These are phyloP conservation scores for Silvanus unidentatus DNA, from an alignment of 2,888 invertebrate species.

Conservation along the genomic window DNA sequence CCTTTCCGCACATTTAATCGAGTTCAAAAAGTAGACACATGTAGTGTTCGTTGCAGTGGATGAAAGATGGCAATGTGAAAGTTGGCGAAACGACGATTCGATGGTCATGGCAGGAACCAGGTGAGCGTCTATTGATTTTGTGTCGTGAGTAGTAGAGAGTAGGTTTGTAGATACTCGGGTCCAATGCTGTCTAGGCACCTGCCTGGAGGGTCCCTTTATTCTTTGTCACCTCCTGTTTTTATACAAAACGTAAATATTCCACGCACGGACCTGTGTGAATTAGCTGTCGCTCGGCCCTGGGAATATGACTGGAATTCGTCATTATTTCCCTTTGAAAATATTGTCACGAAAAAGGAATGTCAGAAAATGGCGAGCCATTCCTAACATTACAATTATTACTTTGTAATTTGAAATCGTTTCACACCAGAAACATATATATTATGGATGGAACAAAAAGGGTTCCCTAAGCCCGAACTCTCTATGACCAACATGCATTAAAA, in stretches of 20 bases:
- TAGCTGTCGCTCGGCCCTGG: conserved; percentile 17
- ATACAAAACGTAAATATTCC: conserved; percentile 10
- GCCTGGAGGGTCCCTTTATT: background rate
- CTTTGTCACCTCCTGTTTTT: conserved; percentile 4
- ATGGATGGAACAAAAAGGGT: too few relatives aligned
- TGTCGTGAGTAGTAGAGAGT: conserved; percentile 12
- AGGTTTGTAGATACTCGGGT: conserved; percentile 16
- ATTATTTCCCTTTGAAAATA: conserved; percentile 21
- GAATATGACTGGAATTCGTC: conserved; percentile 27
- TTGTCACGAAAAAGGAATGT: conserved; percentile 13
- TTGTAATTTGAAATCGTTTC: too few relatives aligned
- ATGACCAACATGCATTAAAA: too few relatives aligned
- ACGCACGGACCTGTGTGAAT: conserved; percentile 17
- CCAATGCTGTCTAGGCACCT: conserved; percentile 17
- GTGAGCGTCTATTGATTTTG: conserved; percentile 29
- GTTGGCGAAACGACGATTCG: conserved; percentile 3
- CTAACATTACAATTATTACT: too few relatives aligned
- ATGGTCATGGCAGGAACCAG: conserved; percentile 19
- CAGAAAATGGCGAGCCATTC: background rate
- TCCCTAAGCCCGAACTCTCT: too few relatives aligned
- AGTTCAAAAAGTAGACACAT: background rate
- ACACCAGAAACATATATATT: too few relatives aligned
- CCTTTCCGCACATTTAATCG: too few relatives aligned
- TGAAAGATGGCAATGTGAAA: background rate
- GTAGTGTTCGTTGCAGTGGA: background rate